Evolutionary conservation across 2,797 vertebrate genomes (phyloP).

Genomic region (Pampus argenteus): DNA sequence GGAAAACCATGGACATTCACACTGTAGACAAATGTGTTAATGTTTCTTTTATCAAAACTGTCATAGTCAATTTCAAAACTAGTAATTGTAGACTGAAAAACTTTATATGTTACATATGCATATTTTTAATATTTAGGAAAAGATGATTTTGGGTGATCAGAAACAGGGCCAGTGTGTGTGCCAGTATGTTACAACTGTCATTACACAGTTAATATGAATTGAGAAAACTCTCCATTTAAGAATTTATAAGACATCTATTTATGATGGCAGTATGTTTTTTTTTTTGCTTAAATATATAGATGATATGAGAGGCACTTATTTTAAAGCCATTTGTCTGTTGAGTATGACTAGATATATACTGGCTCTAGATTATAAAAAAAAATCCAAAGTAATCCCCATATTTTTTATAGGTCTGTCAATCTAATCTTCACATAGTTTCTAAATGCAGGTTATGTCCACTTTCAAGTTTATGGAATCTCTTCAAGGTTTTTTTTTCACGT

Average conservation of each 20-base stretch:
- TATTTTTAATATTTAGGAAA: too few relatives aligned
- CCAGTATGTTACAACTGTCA: too few relatives aligned
- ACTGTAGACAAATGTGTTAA: too few relatives aligned
- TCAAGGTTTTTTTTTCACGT: too few relatives aligned
- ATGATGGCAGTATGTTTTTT: neutral
- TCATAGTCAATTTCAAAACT: too few relatives aligned
- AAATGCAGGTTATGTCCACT: neutral
- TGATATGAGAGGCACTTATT: neutral
- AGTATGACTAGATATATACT: neutral
- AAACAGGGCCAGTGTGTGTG: too few relatives aligned
- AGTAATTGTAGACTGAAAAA: too few relatives aligned
- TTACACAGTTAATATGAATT: neutral
- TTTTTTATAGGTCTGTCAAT: neutral
- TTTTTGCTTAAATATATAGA: neutral
- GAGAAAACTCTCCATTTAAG: constrained; percentile 6
- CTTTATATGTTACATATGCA: too few relatives aligned
- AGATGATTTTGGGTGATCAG: too few relatives aligned
- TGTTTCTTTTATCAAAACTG: too few relatives aligned
- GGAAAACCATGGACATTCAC: too few relatives aligned
- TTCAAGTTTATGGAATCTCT: neutral
- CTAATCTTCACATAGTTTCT: neutral
- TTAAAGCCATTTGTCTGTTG: neutral
- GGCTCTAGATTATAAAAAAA: neutral
- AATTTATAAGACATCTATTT: neutral
- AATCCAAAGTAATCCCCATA: neutral